Conservation (phyloP, 2,888 invertebrate species). For the Diarsia brunnea region DNA sequence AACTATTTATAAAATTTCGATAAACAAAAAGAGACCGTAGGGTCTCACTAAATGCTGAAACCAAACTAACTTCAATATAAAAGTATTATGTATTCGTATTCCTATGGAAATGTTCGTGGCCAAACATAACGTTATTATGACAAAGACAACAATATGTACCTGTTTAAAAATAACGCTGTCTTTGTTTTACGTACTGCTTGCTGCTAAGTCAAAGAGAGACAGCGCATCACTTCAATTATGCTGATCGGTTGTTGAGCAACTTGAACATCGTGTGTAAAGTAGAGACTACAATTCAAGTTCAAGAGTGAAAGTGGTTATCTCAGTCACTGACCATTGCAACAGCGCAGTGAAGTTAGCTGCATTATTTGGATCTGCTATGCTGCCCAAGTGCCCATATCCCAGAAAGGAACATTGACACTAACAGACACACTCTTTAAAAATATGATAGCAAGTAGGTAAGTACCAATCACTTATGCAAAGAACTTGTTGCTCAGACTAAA, state of each 20-base stretch:
- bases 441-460: not conserved
- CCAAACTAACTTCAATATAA: constrained; percentile 51
- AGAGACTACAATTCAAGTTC: constrained; percentile 32
- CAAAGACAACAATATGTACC: constrained; percentile 42
- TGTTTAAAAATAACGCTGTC: constrained; percentile 41
- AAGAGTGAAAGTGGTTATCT: constrained; percentile 32
- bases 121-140: constrained; percentile 47
- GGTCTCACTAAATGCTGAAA: constrained; percentile 36
- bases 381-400: not conserved
- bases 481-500: not conserved
- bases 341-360: constrained; percentile 46
- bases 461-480: no score
- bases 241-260: constrained; percentile 19
- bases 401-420: not conserved
- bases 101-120: constrained; percentile 5
- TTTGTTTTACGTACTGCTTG: constrained; percentile 40
- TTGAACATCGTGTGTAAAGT: constrained; percentile 42
- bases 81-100: constrained; percentile 32
- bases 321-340: constrained; percentile 64
- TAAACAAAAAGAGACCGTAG: constrained; percentile 26
- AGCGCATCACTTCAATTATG: constrained; percentile 18
- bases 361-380: not conserved
- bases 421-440: not conserved
- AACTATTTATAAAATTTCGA: not conserved
- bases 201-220: constrained; percentile 43